Evolutionary conservation across 2,797 vertebrate genomes (phyloP).

Genomic region (Buceros bicornis): DNA sequence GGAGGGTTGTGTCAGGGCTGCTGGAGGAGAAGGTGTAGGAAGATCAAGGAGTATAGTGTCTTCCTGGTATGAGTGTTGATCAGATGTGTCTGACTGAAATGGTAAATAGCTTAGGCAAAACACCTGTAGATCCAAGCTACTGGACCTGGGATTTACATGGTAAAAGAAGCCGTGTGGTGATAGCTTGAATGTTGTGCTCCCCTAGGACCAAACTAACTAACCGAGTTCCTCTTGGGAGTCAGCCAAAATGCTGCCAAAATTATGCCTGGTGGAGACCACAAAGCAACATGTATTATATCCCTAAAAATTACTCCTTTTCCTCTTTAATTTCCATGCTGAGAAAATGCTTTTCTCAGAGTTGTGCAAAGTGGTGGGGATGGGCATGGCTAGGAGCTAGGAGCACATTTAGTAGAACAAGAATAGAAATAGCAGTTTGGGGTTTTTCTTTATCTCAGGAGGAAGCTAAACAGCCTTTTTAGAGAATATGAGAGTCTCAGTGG

Average conservation of each 20-base stretch:
- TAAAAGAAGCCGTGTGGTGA: neutral
- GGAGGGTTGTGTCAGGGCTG: neutral
- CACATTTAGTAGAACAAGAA: neutral
- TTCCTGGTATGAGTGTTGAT: neutral
- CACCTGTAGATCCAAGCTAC: rapidly evolving
- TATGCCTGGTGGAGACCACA: neutral
- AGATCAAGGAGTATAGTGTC: neutral
- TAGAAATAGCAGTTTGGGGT: neutral
- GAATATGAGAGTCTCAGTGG: neutral
- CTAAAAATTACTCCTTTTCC: neutral
- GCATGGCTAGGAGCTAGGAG: neutral
- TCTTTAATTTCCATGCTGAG: neutral
- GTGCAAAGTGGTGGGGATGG: neutral
- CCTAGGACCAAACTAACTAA: neutral
- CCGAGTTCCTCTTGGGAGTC: neutral
- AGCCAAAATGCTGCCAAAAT: neutral
- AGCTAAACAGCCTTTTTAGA: neutral
- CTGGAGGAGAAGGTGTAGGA: neutral
- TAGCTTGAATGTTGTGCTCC: neutral
- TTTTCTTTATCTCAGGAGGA: slow-evolving; percentile 33
- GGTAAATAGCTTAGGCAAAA: neutral
- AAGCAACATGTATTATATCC: neutral
- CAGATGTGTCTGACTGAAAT: neutral
- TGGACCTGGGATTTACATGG: neutral
- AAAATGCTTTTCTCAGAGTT: neutral